phyloP scores from a whole-genome alignment of 2,888 invertebrate genomes.

The Lasioglossum calceatum region DNA sequence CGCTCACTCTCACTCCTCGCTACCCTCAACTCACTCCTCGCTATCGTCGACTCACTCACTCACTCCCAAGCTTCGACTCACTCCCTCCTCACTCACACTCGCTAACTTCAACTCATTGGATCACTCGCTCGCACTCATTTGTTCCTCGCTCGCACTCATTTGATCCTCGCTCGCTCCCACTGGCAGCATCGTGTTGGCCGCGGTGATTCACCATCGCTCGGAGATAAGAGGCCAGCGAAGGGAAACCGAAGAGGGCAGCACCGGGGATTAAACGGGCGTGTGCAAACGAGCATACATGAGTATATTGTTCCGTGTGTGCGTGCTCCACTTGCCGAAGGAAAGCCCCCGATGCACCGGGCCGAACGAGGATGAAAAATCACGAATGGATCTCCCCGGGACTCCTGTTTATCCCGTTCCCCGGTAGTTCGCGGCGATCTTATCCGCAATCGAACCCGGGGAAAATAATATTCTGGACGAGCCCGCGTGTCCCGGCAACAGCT shows the following conservation, averaged over 20 bases:
- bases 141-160: not conserved
- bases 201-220: conserved; percentile 72
- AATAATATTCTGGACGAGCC: conserved; percentile 1
- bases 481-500: not conserved
- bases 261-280: conserved; percentile 44
- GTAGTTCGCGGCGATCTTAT: conserved; percentile 1
- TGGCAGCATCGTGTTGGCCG: conserved; percentile 50
- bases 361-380: conserved; percentile 65
- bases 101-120: not conserved
- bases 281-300: not conserved
- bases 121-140: not conserved
- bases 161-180: not conserved
- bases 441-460: not conserved
- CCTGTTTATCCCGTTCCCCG: conserved; percentile 42
- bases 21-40: not conserved
- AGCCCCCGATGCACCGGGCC: conserved; percentile 48
- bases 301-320: conserved; percentile 34
- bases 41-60: not conserved
- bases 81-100: not conserved
- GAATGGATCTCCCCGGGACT: conserved; percentile 40
- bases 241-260: conserved; percentile 68
- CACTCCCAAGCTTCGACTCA: not conserved
- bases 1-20: not conserved
- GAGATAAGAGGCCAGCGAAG: conserved; percentile 74
- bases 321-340: conserved; percentile 62